phyloP scores from a whole-genome alignment of 2,113 vertebrate species.

The Pycnonotus jocosus region DNA sequence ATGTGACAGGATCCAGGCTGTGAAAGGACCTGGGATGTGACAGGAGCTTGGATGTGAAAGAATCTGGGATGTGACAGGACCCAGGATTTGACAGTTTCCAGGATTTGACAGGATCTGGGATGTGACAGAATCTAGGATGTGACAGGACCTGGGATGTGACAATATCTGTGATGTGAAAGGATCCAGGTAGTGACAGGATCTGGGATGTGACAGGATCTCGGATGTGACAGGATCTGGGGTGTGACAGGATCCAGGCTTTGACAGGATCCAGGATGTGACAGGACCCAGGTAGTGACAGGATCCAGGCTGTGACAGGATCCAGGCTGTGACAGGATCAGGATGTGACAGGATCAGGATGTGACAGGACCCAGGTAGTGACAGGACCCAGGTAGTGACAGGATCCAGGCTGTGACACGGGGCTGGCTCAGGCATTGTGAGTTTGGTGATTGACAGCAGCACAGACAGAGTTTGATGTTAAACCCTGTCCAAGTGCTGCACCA shows the following conservation, averaged over 20 bases:
- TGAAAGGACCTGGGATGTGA: rapidly evolving
- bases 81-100: rapidly evolving
- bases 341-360: neutral
- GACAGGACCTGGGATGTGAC: rapidly evolving
- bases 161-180: rapidly evolving
- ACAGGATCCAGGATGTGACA: neutral
- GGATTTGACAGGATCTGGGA: rapidly evolving
- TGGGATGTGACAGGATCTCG: rapidly evolving
- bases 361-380: rapidly evolving
- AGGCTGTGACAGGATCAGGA: rapidly evolving
- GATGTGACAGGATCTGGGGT: rapidly evolving
- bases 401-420: rapidly evolving
- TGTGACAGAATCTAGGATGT: neutral
- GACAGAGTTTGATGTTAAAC: neutral
- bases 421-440: neutral
- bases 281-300: neutral
- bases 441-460: neutral
- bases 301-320: rapidly evolving
- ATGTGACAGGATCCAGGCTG: neutral
- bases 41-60: rapidly evolving
- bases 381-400: neutral
- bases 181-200: rapidly evolving
- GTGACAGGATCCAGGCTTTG: rapidly evolving
- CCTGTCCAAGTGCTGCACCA: neutral
- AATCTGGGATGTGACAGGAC: rapidly evolving